Evolutionary conservation across 1,140 invertebrate genomes (phyloP).

Genomic region (Calliphora vicina): DNA sequence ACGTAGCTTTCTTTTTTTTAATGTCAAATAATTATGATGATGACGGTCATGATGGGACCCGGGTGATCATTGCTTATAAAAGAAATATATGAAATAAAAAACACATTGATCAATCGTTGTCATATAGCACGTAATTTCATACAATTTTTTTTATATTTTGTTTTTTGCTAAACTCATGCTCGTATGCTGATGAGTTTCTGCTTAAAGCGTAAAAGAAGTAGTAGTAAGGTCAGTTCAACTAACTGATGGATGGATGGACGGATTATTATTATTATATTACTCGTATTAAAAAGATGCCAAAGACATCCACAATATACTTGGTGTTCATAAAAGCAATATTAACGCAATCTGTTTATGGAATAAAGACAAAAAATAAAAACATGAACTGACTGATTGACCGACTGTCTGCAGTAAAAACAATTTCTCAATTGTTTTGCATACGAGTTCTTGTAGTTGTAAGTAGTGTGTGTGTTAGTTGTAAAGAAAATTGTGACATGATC

Average conservation of each 20-base stretch:
- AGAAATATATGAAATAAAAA: too few relatives aligned
- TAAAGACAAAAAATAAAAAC: neutral
- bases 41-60: too few relatives aligned
- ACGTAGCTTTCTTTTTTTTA: too few relatives aligned
- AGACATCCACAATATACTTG: neutral
- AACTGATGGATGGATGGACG: neutral
- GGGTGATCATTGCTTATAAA: too few relatives aligned
- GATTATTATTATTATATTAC: neutral
- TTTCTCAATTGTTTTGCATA: neutral
- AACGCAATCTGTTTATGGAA: neutral
- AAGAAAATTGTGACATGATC: neutral
- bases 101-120: neutral
- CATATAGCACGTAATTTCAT: neutral
- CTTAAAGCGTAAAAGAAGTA: constrained; percentile 13
- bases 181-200: neutral
- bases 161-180: neutral
- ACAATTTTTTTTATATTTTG: neutral
- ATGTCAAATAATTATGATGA: too few relatives aligned
- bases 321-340: neutral
- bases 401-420: neutral
- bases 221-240: neutral
- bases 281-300: neutral
- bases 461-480: neutral
- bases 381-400: neutral
- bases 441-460: neutral